phyloP scores from a whole-genome alignment of 2,888 invertebrate genomes.

The Myopa tessellatipennis region DNA sequence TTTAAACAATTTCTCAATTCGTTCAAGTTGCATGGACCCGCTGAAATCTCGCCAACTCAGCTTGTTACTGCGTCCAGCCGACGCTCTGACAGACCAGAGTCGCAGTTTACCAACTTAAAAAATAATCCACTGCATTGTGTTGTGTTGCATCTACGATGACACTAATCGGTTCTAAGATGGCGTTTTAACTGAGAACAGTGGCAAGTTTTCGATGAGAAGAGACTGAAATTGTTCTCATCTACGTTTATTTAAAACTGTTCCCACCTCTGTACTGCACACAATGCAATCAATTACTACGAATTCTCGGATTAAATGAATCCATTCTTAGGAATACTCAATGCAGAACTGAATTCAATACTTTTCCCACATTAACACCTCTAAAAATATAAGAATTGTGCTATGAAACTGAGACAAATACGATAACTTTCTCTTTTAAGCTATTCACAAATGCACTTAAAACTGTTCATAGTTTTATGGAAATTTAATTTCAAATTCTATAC shows the following conservation, averaged over 20 bases:
- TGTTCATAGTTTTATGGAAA: too few relatives aligned
- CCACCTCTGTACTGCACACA: too few relatives aligned
- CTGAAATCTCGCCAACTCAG: constrained; percentile 15
- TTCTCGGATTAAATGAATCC: too few relatives aligned
- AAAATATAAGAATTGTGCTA: too few relatives aligned
- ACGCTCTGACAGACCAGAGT: neutral
- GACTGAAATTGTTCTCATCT: neutral
- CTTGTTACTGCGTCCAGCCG: neutral
- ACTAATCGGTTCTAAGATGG: neutral
- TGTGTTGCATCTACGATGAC: neutral
- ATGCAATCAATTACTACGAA: too few relatives aligned
- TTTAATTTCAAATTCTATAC: too few relatives aligned
- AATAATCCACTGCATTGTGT: neutral
- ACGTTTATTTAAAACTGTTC: neutral
- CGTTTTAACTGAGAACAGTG: neutral
- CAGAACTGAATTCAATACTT: too few relatives aligned
- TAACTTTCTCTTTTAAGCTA: too few relatives aligned
- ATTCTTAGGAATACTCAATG: too few relatives aligned
- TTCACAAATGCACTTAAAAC: too few relatives aligned
- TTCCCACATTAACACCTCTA: too few relatives aligned
- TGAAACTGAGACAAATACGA: too few relatives aligned
- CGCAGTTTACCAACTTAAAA: constrained; percentile 16
- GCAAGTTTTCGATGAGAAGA: neutral
- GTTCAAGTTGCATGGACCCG: neutral
- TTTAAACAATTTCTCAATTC: constrained; percentile 36